phyloP scores from a whole-genome alignment of 2,113 vertebrate genomes.

The Noturus placidus region DNA sequence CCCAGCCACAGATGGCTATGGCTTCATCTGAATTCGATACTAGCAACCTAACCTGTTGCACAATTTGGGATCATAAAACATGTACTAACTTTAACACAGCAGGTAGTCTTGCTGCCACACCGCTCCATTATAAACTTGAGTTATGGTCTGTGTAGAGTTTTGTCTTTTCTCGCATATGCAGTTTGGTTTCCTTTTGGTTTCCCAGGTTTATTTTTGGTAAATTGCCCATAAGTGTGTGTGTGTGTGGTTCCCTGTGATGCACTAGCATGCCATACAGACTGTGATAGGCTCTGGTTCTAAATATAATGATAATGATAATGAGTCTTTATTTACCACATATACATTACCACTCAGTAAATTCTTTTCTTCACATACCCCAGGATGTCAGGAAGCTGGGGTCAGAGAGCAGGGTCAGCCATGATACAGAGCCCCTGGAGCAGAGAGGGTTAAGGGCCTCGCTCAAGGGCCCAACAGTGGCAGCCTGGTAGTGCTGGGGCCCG shows the following conservation, averaged over 20 bases:
- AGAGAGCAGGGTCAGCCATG: too few species aligned
- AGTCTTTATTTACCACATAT: too few species aligned
- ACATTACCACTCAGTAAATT: too few species aligned
- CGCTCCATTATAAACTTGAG: neutral
- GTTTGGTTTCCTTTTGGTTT: neutral
- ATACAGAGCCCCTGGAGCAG: too few species aligned
- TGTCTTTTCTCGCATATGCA: neutral
- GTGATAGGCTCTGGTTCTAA: neutral
- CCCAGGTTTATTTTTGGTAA: neutral
- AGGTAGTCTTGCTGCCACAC: neutral
- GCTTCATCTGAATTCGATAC: neutral
- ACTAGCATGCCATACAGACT: neutral
- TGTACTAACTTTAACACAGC: neutral
- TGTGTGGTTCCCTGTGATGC: neutral
- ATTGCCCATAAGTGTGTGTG: neutral
- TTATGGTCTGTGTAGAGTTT: conserved; percentile 1
- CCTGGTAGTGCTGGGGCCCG: too few species aligned
- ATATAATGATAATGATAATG: too few species aligned
- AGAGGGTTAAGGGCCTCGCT: too few species aligned
- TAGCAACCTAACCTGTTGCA: neutral
- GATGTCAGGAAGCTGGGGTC: too few species aligned
- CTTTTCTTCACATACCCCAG: too few species aligned
- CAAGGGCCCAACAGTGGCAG: too few species aligned
- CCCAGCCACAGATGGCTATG: neutral
- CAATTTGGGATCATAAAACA: neutral